Evolutionary conservation across 1,140 invertebrate genomes (phyloP).

Genomic region (Apis dorsata): DNA sequence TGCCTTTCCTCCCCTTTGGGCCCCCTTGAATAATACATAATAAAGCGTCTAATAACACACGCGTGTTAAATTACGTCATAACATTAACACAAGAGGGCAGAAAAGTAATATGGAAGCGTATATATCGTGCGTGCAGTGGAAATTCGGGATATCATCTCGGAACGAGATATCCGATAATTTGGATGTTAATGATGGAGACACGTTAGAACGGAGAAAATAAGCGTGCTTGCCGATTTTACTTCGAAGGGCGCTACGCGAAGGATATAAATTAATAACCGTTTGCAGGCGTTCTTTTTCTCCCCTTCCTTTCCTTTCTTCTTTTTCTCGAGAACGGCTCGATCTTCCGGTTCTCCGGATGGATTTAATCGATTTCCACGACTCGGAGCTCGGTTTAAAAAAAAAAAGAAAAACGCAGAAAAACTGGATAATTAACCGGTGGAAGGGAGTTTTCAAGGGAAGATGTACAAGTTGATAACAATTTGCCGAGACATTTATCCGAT

Average conservation of each 20-base stretch:
- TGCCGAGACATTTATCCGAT: background rate
- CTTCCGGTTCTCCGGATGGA: no score
- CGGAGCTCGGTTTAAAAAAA: no score
- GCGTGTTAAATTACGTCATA: conserved; percentile 17
- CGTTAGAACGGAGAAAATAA: no score
- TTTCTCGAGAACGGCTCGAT: no score
- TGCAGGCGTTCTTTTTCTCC: no score
- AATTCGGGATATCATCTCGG: no score
- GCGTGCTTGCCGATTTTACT: no score
- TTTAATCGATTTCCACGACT: no score
- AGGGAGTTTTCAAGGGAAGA: background rate
- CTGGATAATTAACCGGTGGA: background rate
- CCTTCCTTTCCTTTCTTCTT: no score
- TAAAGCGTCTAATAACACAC: conserved; percentile 13
- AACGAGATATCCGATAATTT: background rate
- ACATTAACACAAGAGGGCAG: background rate
- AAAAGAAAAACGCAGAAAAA: no score
- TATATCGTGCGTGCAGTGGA: background rate
- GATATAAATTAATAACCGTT: no score
- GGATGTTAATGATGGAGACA: background rate
- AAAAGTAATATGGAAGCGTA: background rate
- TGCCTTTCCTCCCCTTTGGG: background rate
- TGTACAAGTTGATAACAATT: background rate
- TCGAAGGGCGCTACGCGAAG: no score
- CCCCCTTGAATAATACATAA: conserved; percentile 31